These are phyloP conservation scores for Sylvietta virens DNA, from an alignment of 2,113 vertebrate species.

Conservation along the genomic window DNA sequence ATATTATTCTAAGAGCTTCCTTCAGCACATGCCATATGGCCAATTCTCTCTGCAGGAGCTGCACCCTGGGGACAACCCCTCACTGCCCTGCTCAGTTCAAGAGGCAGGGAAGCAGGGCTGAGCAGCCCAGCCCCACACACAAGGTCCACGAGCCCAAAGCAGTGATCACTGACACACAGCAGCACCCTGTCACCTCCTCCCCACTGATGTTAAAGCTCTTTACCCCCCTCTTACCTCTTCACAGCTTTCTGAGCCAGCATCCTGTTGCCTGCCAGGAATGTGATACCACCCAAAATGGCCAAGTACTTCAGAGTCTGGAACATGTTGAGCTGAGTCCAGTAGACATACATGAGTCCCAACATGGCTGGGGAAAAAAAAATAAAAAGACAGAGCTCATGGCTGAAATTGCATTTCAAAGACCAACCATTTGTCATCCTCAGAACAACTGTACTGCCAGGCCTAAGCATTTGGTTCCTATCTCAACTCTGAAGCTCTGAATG, in stretches of 20 bases:
- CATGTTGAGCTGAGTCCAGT: constrained; percentile 99
- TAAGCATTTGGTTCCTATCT: neutral
- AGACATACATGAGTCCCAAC: constrained; percentile 96
- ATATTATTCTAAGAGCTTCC: neutral
- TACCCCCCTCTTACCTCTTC: constrained; percentile 81
- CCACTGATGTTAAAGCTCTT: neutral
- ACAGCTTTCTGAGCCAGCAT: constrained; percentile 98
- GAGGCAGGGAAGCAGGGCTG: neutral
- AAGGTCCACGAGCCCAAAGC: neutral
- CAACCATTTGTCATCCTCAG: neutral
- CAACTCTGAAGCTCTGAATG: neutral
- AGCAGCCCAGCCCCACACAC: neutral
- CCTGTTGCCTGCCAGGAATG: constrained; percentile 96
- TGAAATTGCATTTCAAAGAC: neutral
- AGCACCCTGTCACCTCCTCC: neutral
- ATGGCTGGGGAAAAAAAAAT: constrained; percentile 73
- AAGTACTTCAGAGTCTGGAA: constrained; percentile 99
- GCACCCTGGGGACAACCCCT: neutral
- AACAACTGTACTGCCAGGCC: neutral
- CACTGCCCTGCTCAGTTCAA: neutral
- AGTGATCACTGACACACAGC: accelerated
- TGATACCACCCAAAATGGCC: constrained; percentile 89
- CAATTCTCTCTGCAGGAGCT: neutral
- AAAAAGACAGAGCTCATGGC: neutral
- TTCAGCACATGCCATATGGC: neutral